These are phyloP conservation scores for Acyrthosiphon pisum DNA, from an alignment of 1,140 invertebrate species.

Conservation along the genomic window DNA sequence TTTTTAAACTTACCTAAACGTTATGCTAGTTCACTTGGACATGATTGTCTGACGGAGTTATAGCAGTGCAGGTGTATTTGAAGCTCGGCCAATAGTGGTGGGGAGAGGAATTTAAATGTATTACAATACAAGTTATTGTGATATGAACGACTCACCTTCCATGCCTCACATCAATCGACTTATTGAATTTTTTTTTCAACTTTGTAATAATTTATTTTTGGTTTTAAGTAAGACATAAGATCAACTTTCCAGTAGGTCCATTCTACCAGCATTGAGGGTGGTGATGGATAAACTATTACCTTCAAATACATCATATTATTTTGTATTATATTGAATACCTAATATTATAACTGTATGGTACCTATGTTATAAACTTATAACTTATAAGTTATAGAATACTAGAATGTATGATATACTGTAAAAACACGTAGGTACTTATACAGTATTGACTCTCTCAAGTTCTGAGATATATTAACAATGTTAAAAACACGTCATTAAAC, in stretches of 20 bases:
- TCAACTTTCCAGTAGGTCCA: too few species aligned
- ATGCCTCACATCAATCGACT: too few species aligned
- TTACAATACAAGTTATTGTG: too few species aligned
- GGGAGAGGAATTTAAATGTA: neutral
- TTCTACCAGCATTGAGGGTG: neutral
- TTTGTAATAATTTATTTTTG: neutral
- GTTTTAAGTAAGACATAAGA: neutral
- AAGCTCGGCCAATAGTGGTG: neutral
- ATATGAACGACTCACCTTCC: too few species aligned
- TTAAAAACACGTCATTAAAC: neutral
- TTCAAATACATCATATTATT: neutral
- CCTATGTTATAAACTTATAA: too few species aligned
- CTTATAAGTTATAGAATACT: neutral
- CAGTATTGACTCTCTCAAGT: neutral
- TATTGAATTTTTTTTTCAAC: too few species aligned
- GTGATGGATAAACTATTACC: neutral
- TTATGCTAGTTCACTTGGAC: neutral
- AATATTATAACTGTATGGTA: too few species aligned
- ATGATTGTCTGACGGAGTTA: neutral
- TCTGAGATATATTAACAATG: neutral
- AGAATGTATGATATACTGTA: neutral
- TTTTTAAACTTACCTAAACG: neutral
- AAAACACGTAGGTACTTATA: neutral
- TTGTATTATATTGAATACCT: too few species aligned
- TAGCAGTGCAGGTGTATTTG: neutral